A percentile compares a stretch with the other conserved stretches of the same genome.
Conservation (phyloP, 2,888 invertebrate species). For the Drosophila quasianomalipes region DNA sequence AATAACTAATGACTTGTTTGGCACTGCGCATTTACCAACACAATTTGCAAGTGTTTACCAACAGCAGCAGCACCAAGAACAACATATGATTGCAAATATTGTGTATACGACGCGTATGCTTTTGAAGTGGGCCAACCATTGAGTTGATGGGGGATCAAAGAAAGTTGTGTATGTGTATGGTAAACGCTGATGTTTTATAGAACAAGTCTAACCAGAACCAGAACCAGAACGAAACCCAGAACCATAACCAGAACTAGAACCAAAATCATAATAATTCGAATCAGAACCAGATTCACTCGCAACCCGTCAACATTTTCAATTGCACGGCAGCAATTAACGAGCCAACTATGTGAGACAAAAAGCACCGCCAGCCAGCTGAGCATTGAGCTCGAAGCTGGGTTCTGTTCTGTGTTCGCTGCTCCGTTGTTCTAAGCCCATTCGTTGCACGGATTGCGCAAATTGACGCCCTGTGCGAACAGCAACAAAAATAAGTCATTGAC, state of each 20-base stretch:
- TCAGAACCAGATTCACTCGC: constrained; percentile 3
- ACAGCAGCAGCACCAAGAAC: constrained; percentile 2
- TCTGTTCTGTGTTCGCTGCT: not conserved
- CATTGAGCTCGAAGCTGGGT: constrained; percentile 12
- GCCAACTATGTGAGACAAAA: constrained; percentile 23
- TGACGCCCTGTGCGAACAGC: constrained; percentile 27
- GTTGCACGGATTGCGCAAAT: constrained; percentile 30
- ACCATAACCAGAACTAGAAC: constrained; percentile 8
- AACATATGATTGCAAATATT: constrained; percentile 34
- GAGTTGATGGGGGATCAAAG: constrained; percentile 37
- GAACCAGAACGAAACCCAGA: not conserved
- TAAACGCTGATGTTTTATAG: not conserved
- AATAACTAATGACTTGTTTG: constrained; percentile 25
- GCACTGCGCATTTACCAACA: constrained; percentile 31
- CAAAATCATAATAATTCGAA: not conserved
- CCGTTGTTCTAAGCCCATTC: not conserved
- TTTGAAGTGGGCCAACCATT: constrained; percentile 44
- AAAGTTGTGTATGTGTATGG: constrained; percentile 44
- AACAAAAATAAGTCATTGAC: constrained; percentile 13
- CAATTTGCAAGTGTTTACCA: not conserved
- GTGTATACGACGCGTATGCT: constrained; percentile 61
- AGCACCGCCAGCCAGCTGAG: constrained; percentile 5
- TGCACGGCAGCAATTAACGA: constrained; percentile 37
- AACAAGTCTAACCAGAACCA: constrained; percentile 58
- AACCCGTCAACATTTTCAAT: constrained; percentile 10